Conservation (phyloP, 2,113 vertebrate genomes). For the Trematocara variabile region DNA sequence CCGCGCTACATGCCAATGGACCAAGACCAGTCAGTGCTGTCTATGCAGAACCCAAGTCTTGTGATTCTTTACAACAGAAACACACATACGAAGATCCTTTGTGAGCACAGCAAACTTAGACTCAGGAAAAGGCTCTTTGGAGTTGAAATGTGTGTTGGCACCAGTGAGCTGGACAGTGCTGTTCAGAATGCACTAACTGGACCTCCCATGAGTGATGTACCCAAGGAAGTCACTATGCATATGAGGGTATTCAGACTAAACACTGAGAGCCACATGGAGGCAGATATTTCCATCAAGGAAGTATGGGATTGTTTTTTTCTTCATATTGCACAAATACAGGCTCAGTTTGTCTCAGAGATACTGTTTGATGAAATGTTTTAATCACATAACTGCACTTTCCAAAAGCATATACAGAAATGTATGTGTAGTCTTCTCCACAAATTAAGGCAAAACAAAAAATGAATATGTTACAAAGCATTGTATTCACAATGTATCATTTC, state of each 20-base stretch:
- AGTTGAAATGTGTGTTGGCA: not conserved
- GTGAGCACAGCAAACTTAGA: slow-evolving; percentile 26
- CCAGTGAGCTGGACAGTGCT: not conserved
- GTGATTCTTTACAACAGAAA: slow-evolving; percentile 22
- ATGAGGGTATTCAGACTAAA: not conserved
- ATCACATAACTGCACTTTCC: slow-evolving; percentile 61
- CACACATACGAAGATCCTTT: slow-evolving; percentile 72
- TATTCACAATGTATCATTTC: slow-evolving; percentile 24
- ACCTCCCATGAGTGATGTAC: not conserved
- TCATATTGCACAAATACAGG: slow-evolving; percentile 3
- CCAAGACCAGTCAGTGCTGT: slow-evolving; percentile 5
- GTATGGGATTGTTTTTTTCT: not conserved
- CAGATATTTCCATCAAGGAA: slow-evolving; percentile 9
- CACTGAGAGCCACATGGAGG: not conserved
- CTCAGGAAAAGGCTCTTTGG: not conserved
- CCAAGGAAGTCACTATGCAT: not conserved
- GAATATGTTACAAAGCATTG: slow-evolving; percentile 9
- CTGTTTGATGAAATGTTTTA: slow-evolving; percentile 41
- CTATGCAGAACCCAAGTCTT: slow-evolving; percentile 52
- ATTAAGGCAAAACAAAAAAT: slow-evolving; percentile 1
- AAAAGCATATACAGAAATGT: slow-evolving; percentile 22
- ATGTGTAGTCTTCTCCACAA: not conserved
- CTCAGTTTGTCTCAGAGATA: not conserved
- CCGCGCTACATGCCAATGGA: not conserved
- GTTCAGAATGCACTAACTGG: slow-evolving; percentile 2